Evolutionary conservation across 2,888 invertebrate species (phyloP).

Genomic region (Ctenicera cuprea): DNA sequence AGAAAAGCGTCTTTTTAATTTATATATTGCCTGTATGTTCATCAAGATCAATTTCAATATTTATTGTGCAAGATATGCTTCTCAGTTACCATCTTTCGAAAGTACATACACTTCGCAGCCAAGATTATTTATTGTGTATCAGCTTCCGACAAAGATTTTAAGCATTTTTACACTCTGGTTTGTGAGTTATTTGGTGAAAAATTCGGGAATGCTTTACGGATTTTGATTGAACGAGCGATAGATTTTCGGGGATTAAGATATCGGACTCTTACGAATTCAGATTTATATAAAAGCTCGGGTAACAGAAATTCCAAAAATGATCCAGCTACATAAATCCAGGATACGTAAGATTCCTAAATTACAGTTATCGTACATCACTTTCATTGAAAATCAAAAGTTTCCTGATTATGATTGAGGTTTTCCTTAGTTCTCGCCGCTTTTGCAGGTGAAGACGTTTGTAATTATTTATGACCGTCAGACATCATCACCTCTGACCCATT

Average conservation of each 20-base stretch:
- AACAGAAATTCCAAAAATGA: conserved; percentile 26
- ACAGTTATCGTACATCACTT: conserved; percentile 19
- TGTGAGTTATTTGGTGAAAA: conserved; percentile 21
- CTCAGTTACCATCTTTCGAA: background rate
- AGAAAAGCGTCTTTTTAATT: conserved; percentile 4
- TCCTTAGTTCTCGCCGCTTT: conserved; percentile 55
- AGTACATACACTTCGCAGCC: background rate
- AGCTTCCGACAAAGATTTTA: conserved; percentile 18
- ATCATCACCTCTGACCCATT: conserved; percentile 56
- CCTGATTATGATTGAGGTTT: conserved; percentile 52
- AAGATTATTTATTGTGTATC: conserved; percentile 7
- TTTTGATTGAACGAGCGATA: conserved; percentile 23
- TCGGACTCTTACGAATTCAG: conserved; percentile 2
- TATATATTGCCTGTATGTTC: conserved; percentile 1
- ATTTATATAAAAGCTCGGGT: conserved; percentile 14
- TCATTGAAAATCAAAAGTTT: background rate
- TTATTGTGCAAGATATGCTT: background rate
- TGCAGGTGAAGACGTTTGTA: conserved; percentile 53
- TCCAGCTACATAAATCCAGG: conserved; percentile 11
- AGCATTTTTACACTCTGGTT: background rate
- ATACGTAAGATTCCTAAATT: conserved; percentile 12
- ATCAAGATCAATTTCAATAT: conserved; percentile 17
- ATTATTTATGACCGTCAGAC: conserved; percentile 55
- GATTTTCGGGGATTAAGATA: conserved; percentile 24
- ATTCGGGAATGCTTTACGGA: conserved; percentile 16